These are phyloP conservation scores for Carcina quercana DNA, from an alignment of 2,888 invertebrate species.

Conservation along the genomic window DNA sequence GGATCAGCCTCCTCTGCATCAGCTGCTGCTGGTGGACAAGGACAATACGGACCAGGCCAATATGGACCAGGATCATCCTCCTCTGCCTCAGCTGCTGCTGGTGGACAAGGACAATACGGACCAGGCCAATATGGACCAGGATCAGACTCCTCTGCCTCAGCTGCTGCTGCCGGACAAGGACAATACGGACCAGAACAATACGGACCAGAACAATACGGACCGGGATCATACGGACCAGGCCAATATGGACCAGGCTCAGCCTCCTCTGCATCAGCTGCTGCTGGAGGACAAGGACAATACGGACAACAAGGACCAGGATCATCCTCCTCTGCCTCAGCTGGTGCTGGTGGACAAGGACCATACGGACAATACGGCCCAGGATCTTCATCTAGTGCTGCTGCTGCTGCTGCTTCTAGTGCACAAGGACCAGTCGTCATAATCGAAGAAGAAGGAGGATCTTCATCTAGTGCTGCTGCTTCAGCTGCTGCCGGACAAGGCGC, in stretches of 20 bases:
- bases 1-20: background rate
- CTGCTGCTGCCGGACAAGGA: constrained; percentile 6
- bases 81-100: constrained; percentile 1
- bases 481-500: background rate
- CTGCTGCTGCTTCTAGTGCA: constrained; percentile 5
- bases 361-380: background rate
- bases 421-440: constrained; percentile 2
- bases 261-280: constrained; percentile 3
- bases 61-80: constrained; percentile 3
- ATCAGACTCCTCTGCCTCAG: constrained; percentile 1
- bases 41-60: background rate
- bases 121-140: background rate
- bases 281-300: constrained; percentile 2
- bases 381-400: constrained; percentile 7
- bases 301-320: constrained; percentile 4
- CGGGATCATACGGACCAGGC: constrained; percentile 8
- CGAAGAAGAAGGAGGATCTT: constrained; percentile 3
- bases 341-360: constrained; percentile 1
- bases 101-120: constrained; percentile 2
- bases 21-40: background rate
- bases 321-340: constrained; percentile 1
- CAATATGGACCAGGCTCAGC: constrained; percentile 1
- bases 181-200: constrained; percentile 3
- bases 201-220: constrained; percentile 7
- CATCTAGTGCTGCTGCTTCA: background rate